Evolutionary conservation across 1,140 invertebrate genomes (phyloP).

Genomic region (Oreohelix idahoensis): DNA sequence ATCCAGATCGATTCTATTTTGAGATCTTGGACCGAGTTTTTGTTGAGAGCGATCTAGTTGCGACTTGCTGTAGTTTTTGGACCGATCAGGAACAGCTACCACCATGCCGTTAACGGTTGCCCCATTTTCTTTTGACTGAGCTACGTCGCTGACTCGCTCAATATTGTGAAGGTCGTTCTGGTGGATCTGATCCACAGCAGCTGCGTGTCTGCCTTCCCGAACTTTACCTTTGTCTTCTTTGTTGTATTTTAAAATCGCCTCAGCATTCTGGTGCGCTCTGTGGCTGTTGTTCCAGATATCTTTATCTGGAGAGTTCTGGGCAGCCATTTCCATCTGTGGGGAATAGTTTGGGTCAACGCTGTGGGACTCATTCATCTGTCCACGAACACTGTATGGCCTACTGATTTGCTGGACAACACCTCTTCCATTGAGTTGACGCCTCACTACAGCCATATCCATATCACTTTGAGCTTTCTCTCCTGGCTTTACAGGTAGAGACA

Average conservation of each 20-base stretch:
- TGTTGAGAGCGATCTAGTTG: not conserved
- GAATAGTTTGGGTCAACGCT: not conserved
- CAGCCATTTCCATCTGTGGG: not conserved
- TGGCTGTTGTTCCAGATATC: not conserved
- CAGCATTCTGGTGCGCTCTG: not conserved
- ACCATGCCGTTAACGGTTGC: not conserved
- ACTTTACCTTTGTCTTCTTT: not conserved
- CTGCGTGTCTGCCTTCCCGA: slow-evolving; percentile 5
- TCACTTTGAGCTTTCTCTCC: no score
- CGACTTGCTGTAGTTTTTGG: not conserved
- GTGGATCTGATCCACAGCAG: slow-evolving; percentile 13
- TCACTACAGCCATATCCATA: not conserved
- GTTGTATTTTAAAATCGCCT: not conserved
- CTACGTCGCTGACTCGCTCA: not conserved
- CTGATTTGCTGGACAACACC: not conserved
- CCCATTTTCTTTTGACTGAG: not conserved
- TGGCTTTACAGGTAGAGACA: no score
- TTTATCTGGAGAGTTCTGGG: not conserved
- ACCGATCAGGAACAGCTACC: not conserved
- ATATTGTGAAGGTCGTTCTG: slow-evolving; percentile 25
- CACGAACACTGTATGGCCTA: not conserved
- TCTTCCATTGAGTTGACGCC: not conserved
- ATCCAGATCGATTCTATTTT: not conserved
- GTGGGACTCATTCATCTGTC: not conserved
- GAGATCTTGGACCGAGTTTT: not conserved